phyloP scores from a whole-genome alignment of 2,888 invertebrate genomes.

The Marasmarcha lunaedactyla region DNA sequence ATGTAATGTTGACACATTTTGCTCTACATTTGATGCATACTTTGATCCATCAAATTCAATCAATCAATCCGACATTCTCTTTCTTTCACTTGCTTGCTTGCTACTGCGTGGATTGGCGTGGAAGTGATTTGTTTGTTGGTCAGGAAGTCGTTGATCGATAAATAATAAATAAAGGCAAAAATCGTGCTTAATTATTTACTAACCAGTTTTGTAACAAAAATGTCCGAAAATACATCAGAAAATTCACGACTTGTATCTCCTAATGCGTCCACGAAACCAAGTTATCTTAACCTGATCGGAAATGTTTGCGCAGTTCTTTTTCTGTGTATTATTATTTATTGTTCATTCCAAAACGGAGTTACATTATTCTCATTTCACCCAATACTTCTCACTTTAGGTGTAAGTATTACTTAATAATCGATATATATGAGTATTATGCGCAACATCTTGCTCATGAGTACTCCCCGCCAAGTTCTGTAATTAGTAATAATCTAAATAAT shows the following conservation, averaged over 20 bases:
- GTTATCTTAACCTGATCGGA: conserved; percentile 45
- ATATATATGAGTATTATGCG: background rate
- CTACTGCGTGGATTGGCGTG: no score
- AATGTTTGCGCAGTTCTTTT: conserved; percentile 43
- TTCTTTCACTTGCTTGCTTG: no score
- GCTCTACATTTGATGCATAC: no score
- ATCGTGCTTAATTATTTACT: no score
- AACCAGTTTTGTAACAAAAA: conserved; percentile 18
- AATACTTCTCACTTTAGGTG: conserved; percentile 54
- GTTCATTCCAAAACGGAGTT: conserved; percentile 40
- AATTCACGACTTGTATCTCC: conserved; percentile 42
- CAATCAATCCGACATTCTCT: no score
- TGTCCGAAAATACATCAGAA: conserved; percentile 46
- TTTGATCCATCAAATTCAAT: no score
- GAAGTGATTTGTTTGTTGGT: no score
- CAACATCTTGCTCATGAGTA: no score
- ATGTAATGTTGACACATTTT: no score
- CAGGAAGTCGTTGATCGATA: no score
- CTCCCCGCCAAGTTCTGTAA: no score
- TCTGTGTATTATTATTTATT: conserved; percentile 39
- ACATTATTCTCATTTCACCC: conserved; percentile 60
- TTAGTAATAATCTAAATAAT: conserved; percentile 9
- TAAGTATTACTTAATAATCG: conserved; percentile 25
- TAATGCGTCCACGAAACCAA: conserved; percentile 34
- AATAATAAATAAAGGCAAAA: no score